Base-by-base conservation (phyloP, 1,140 invertebrate species). In the Lucilia sericata region DNA sequence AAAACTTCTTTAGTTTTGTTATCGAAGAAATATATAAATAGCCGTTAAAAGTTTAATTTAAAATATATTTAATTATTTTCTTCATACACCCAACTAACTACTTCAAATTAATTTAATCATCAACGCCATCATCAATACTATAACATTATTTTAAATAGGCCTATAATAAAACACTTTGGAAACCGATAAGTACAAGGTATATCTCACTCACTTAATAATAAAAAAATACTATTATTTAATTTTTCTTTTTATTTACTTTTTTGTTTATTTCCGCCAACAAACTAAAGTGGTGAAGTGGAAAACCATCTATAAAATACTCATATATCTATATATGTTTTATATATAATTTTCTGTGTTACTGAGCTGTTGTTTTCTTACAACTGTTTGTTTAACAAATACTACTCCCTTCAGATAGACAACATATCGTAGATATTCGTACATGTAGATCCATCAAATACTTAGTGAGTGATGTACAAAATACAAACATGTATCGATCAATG, bases 71-170 rank as follows among this genome's bases (percentile, higher is more conserved):
- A 42, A 42, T 42, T 7, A 8, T 7, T 60, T n/a, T 14, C 55
- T 60, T n/a, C 7, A n/a, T n/a, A n/a, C n/a, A n/a, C n/a, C n/a
- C n/a, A n/a, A n/a, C 7, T 10, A 42, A 7, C 14, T 60, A 60
- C 55, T 60, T 60, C 17, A 60, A 60, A 17, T 60, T 60, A n/a
- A 60, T 60, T 60, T 60, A 60, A 60, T 60, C 55, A 60, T 60
- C 55, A 60, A 14, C 17, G 14, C n/a, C 55, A 60, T 60, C 55
- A n/a, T 60, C 55, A 60, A 14, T 60, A 60, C n/a, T 60, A 60
- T 60, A 60, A n/a, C 55, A 60, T 60, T 60, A 60, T 30, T 30
- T 30, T 60, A 17, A 17, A 60, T n/a, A 14, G n/a, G 55, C 17
- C 55, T 60, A 60, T 60, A 30, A 30, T 30, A 60, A 60, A 60